Conservation (phyloP, 2,113 vertebrate genomes). For the Dicaeum eximium region DNA sequence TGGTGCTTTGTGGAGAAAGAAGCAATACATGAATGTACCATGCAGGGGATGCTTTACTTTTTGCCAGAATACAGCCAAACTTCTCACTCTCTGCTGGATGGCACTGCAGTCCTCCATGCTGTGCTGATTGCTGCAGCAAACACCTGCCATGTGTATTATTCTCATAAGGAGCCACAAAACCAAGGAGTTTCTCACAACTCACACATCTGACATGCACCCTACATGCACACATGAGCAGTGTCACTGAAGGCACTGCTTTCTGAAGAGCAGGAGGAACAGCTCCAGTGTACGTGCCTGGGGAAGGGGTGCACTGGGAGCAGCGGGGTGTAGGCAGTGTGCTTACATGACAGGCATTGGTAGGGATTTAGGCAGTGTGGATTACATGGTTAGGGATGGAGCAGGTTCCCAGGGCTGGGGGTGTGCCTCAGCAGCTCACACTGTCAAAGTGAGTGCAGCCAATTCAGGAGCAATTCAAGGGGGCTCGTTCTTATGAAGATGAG, state of each 20-base stretch:
- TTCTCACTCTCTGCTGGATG: neutral
- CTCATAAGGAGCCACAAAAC: neutral
- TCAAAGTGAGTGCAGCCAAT: neutral
- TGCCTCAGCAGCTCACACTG: neutral
- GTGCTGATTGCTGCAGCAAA: neutral
- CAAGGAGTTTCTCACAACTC: neutral
- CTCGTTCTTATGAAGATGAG: neutral
- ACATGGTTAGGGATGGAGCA: neutral
- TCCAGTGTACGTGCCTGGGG: accelerated
- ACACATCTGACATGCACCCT: neutral
- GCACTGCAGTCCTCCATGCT: neutral
- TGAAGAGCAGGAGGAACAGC: neutral
- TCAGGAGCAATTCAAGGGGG: neutral
- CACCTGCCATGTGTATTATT: neutral
- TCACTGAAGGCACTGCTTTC: neutral
- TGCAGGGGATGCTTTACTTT: neutral
- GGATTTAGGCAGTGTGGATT: neutral
- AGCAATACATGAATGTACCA: neutral
- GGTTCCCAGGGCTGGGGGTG: neutral
- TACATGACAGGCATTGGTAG: accelerated
- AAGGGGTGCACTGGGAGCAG: neutral
- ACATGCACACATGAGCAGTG: accelerated
- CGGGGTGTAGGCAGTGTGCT: neutral
- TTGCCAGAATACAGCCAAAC: neutral
- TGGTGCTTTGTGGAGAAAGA: neutral